Evolutionary conservation across 2,797 vertebrate genomes (phyloP).

Genomic region (Pitangus sulphuratus): DNA sequence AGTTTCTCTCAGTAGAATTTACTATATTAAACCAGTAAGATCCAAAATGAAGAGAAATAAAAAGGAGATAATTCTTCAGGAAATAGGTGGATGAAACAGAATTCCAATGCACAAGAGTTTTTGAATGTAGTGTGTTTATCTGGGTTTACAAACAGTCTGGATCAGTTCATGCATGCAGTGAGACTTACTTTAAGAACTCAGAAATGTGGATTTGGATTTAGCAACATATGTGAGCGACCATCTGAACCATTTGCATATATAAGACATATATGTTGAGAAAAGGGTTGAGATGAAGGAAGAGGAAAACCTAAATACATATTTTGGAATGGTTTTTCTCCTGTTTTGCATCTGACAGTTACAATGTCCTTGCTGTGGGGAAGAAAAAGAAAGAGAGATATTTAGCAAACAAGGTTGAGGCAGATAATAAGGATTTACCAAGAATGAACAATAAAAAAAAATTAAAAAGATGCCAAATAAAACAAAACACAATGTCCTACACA

Average conservation of each 20-base stretch:
- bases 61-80: background rate
- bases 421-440: background rate
- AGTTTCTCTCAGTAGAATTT: background rate
- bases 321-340: background rate
- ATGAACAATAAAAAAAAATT: background rate
- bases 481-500: background rate
- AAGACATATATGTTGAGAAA: background rate
- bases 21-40: background rate
- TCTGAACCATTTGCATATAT: background rate
- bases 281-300: background rate
- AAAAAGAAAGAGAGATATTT: background rate
- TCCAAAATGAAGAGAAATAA: background rate
- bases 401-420: background rate
- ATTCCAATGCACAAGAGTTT: accelerated
- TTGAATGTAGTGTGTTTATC: background rate
- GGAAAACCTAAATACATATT: background rate
- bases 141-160: background rate
- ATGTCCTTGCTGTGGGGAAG: background rate
- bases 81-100: background rate
- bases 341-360: background rate
- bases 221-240: background rate
- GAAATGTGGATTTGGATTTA: background rate
- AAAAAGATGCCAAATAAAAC: background rate
- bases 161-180: background rate
- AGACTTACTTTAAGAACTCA: background rate